Evolutionary conservation across 2,888 invertebrate genomes (phyloP).

Genomic region (Orgyia antiqua): DNA sequence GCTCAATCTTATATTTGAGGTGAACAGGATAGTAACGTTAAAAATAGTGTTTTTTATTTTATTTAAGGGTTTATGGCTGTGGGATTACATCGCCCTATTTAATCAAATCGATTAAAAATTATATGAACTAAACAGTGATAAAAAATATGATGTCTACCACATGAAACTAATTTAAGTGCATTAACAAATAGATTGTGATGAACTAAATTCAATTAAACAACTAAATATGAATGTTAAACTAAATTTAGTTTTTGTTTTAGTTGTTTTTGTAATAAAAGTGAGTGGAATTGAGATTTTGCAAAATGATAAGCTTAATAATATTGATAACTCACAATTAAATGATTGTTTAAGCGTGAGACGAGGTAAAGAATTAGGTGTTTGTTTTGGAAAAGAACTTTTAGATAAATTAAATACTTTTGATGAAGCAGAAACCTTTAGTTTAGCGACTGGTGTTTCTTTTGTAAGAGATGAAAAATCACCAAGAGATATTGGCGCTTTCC

Average conservation of each 20-base stretch:
- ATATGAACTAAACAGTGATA: too few species aligned
- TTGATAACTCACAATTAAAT: constrained; percentile 53
- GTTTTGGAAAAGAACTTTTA: constrained; percentile 84
- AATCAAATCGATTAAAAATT: too few species aligned
- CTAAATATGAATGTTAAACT: constrained; percentile 14
- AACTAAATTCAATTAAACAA: constrained; percentile 13
- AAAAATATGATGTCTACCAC: too few species aligned
- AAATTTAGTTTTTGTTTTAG: constrained; percentile 22
- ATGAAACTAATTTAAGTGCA: too few species aligned
- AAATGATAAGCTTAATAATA: constrained; percentile 53
- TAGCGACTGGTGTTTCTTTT: constrained; percentile 81
- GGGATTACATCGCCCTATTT: too few species aligned
- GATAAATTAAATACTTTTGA: constrained; percentile 82
- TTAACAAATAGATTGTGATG: too few species aligned
- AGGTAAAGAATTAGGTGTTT: constrained; percentile 75
- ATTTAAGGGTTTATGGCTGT: too few species aligned
- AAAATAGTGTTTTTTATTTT: too few species aligned
- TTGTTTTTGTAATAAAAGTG: constrained; percentile 41
- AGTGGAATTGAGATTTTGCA: constrained; percentile 53
- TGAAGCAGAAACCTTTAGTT: constrained; percentile 81
- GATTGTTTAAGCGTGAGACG: constrained; percentile 57
- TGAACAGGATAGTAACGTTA: constrained; percentile 46
- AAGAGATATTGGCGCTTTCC: constrained; percentile 81
- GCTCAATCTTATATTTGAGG: constrained; percentile 54
- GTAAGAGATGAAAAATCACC: constrained; percentile 81